Evolutionary conservation across 2,113 vertebrate species (phyloP), one percentile per base, ranked within the genome.

Genomic region (Chlorodrepanis virens): DNA sequence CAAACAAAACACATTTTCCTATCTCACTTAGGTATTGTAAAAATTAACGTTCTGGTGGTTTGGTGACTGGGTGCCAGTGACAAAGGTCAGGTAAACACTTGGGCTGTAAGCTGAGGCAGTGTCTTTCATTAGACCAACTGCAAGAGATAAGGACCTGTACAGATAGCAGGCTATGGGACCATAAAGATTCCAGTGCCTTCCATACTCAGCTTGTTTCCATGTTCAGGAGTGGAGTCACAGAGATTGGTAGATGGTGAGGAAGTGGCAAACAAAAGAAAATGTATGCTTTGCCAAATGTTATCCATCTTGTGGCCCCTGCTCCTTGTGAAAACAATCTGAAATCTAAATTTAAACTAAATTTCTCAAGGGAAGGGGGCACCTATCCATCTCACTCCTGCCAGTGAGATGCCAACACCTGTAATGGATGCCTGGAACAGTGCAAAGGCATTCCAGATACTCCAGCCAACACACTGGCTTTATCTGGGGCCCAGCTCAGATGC

Each of bases 71-170:
- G 53, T 88, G 52, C 54, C 68, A 81, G 82, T 49, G 61, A 90
- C 80, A 70, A 91, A 94, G 57, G 59, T 91, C 82, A 89, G 81
- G 40, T 89, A 94, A 91, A 83, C 67, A 68, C 25, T 56, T 76
- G 31, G 75, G 68, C 52, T 87, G 39, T 74, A 78, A 83, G 56
- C 20, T 67, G 72, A 77, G 52, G 80, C 60, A 29, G 27, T 81
- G 63, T 67, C 71, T 93, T 90, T 74, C 69, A 21, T 71, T 83
- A 90, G 35, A 78, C 45, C 25, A 6, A 94, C 85, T 0, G 15
- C 90, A 63, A 60, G 80, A 94, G 79, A 89, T 92, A 93, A 95
- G n/a, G 54, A 68, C 71, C 40, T 56, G 25, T 61, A 78, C 16
- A 85, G 83, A 94, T 44, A 94, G 15, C 33, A 91, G 39, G 19